Base-by-base conservation (phyloP, 1,140 invertebrate species). In the Drosophila carrolli region DNA sequence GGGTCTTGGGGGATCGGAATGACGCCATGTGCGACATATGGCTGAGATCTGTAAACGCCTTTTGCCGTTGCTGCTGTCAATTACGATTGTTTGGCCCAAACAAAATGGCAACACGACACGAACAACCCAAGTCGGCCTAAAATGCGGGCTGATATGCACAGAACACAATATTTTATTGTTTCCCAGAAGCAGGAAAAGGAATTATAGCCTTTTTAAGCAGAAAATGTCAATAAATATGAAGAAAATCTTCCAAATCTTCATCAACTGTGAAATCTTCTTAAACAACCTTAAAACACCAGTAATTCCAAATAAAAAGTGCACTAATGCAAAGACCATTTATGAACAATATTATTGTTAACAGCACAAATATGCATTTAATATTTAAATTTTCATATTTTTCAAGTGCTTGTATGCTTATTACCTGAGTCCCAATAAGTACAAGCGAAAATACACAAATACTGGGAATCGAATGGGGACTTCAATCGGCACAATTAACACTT, bases 1-100 rank as follows among this genome's bases (percentile, higher is more conserved):
- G 48, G 27, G 29, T 1, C 4, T 14, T 38, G 32, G 38, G 13
- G 47, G 29, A 14, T 13, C 23, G 29, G 23, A 47, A 73, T 54
- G 57, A 74, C 72, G 79, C 79, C 78, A 83, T 84, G 55, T 71
- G 72, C 66, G 58, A 75, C 81, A 85, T 81, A 77, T 81, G 77
- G 50, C 44, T 35, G 47, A 65, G 47, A 73, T 57, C 46, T 44
- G 53, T 53, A 54, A 66, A 67, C 54, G 71, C 47, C 68, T 79
- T 68, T 80, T 68, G 58, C 55, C 43, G 55, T 58, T 72, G 65
- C 23, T 56, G 44, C 44, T 47, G 56, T 19, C 60, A 75, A 71
- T 78, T 82, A 63, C 75, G 65, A 66, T 63, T 75, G 63, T 67
- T 72, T 48, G 59, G 46, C 62, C 66, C 46, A 58, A 65, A 27